These are phyloP conservation scores for Solenodon paradoxus DNA, from an alignment of 2,113 vertebrate species.

Conservation along the genomic window DNA sequence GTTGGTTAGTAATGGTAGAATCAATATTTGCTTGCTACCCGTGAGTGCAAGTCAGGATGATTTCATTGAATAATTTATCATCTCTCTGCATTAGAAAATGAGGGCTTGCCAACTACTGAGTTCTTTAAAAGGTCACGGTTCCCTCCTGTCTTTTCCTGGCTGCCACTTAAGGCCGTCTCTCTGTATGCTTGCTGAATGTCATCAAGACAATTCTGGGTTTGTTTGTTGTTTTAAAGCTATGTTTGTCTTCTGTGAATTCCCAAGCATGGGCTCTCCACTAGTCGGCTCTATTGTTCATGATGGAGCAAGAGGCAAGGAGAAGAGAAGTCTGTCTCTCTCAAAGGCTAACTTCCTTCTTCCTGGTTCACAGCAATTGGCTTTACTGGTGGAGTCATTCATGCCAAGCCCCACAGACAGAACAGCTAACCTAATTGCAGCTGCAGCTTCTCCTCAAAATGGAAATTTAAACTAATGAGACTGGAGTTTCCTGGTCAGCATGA, in stretches of 20 bases:
- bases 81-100: slow-evolving; percentile 46
- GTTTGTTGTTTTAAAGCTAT: neutral
- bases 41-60: slow-evolving; percentile 31
- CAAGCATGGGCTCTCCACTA: neutral
- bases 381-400: neutral
- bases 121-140: neutral
- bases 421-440: no score
- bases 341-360: neutral
- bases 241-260: neutral
- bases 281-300: neutral
- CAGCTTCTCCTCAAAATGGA: no score
- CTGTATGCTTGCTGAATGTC: neutral
- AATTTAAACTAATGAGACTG: no score
- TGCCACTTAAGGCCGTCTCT: neutral
- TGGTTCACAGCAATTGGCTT: neutral
- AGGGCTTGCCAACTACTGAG: slow-evolving; percentile 53
- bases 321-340: neutral
- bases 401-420: no score
- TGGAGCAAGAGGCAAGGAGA: neutral
- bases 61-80: slow-evolving; percentile 74
- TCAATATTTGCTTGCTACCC: neutral
- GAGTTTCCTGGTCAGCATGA: no score
- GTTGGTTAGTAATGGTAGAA: neutral
- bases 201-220: neutral
- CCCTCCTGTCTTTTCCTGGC: neutral